Percentiles rank a stretch among this genome's conserved stretches.
phyloP scores from a whole-genome alignment of 2,113 vertebrate species.

The Entomyzon cyanotis region DNA sequence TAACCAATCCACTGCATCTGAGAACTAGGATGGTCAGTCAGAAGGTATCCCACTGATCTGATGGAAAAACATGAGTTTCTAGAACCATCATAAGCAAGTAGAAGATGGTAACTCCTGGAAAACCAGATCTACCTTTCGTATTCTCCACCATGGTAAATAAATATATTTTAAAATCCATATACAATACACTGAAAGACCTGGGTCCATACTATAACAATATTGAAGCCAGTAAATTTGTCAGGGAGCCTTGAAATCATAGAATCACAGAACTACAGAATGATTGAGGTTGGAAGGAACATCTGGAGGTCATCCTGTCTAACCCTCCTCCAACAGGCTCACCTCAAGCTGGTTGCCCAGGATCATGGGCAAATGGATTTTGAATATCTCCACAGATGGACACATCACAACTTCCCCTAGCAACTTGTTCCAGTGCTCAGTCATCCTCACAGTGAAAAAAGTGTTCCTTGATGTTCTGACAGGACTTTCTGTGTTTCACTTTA shows the following conservation, averaged over 20 bases:
- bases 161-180: background rate
- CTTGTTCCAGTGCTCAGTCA: background rate
- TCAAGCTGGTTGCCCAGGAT: rapidly evolving
- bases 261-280: background rate
- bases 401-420: background rate
- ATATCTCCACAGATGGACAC: background rate
- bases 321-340: background rate
- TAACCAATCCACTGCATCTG: background rate
- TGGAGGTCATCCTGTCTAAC: background rate
- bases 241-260: background rate
- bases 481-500: background rate
- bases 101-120: background rate
- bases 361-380: background rate
- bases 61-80: background rate
- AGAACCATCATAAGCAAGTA: background rate
- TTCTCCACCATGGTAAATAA: background rate
- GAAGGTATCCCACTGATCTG: background rate
- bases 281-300: background rate
- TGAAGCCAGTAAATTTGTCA: background rate
- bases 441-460: background rate
- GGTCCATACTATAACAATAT: background rate
- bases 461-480: background rate
- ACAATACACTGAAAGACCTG: background rate
- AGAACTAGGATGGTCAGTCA: background rate
- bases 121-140: background rate